phyloP scores from a whole-genome alignment of 2,113 vertebrate genomes.

The Oryzias melastigma region DNA sequence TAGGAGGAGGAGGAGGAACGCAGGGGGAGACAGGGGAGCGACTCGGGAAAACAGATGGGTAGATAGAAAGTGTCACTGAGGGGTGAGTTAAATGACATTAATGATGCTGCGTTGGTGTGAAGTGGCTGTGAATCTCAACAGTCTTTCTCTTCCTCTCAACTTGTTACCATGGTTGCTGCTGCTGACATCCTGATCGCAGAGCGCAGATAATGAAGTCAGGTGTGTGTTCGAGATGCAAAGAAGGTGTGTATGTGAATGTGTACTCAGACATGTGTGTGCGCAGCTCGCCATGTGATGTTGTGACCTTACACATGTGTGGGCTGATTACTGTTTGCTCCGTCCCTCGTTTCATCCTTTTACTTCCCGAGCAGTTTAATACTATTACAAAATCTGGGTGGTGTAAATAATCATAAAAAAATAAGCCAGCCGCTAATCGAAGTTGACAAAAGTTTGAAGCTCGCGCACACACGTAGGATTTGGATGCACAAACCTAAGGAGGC shows the following conservation, averaged over 20 bases:
- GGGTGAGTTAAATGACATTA: slow-evolving; percentile 65
- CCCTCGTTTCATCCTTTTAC: neutral
- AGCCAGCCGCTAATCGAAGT: slow-evolving; percentile 7
- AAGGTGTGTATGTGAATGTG: neutral
- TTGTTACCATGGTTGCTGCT: slow-evolving; percentile 52
- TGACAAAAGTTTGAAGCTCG: slow-evolving; percentile 1
- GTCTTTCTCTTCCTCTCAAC: slow-evolving; percentile 16
- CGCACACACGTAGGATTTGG: neutral
- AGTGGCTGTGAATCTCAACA: slow-evolving; percentile 57
- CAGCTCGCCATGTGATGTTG: neutral
- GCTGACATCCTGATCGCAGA: slow-evolving; percentile 54
- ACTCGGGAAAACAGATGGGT: slow-evolving; percentile 48
- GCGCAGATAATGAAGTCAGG: slow-evolving; percentile 59
- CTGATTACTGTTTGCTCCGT: neutral
- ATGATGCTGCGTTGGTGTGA: slow-evolving; percentile 68
- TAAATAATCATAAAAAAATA: neutral
- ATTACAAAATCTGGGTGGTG: too few relatives aligned
- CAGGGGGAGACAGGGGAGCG: neutral
- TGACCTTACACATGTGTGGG: slow-evolving; percentile 9
- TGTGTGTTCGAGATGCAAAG: slow-evolving; percentile 27
- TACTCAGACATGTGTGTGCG: neutral
- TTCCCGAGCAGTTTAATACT: too few relatives aligned
- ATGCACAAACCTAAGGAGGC: slow-evolving; percentile 1
- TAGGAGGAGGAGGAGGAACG: neutral
- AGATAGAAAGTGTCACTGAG: slow-evolving; percentile 46